Base-by-base conservation (phyloP, 2,113 vertebrate genomes). In the Tachysurus vachellii region DNA sequence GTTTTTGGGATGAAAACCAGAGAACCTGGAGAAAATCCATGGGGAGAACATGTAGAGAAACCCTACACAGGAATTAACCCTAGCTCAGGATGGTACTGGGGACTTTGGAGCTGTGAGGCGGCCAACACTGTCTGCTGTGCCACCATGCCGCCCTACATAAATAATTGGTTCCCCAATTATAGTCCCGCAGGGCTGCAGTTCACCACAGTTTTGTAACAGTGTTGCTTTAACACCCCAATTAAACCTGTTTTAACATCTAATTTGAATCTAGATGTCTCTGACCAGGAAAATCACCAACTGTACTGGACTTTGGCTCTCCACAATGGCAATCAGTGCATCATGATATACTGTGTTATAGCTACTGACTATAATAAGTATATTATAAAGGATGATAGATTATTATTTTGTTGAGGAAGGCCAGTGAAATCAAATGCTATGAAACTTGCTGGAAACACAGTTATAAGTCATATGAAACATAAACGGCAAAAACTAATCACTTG, bases 161-260 rank as follows among this genome's bases (percentile, higher is more conserved):
- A 80, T 80, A 80, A 80, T 57, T 80, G 53, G 53, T 57, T 80
- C 17, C 77, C 53, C 53, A 80, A 80, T 57, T 56, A 57, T 80
- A 80, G 77, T 31, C 77, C 16, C 16, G 4, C 77, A 80, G 50
- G 53, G 28, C 77, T 57, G 53, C 50, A 36, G 77, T 80, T 80
- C 28, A 80, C 77, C 77, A 80, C 28, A 80, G 54, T 23, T 80
- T 80, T 80, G 79, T 59, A 23, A 59, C 23, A 80, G 54, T 59
- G 31, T 80, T 59, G 28, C 54, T 80, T 80, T 80, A 80, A 36
- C 54, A 80, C 8, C 54, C 54, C 77, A 59, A 42, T 57, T 80
- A 31, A 57, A 59, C n/a, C 54, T 36, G 77, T 59, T 80, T 80
- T 57, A 80, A 36, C 54, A 79, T 36, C 77, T 79, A 80, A 80